These are phyloP conservation scores for Mustelus asterias DNA, from an alignment of 2,113 vertebrate genomes.

Conservation along the genomic window DNA sequence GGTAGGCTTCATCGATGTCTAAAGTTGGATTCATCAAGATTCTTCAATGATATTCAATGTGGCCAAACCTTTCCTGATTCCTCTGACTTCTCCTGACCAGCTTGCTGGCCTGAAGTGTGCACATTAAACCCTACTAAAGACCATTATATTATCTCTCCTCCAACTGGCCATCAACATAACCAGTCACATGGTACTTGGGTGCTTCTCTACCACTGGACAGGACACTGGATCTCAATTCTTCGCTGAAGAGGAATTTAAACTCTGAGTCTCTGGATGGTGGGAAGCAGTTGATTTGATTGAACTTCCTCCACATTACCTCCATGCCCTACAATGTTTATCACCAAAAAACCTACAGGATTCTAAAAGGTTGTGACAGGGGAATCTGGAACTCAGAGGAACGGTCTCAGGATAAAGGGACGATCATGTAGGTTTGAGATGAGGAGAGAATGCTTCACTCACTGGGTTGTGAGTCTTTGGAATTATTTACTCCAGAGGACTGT, in stretches of 20 bases:
- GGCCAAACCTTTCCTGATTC: neutral
- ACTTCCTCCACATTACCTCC: neutral
- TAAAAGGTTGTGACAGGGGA: no score
- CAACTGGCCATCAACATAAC: neutral
- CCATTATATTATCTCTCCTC: neutral
- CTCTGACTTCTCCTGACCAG: neutral
- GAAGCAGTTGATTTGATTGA: neutral
- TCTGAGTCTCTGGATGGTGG: neutral
- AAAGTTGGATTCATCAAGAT: neutral
- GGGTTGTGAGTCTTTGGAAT: neutral
- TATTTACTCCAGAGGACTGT: neutral
- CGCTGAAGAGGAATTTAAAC: neutral
- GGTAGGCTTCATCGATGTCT: neutral
- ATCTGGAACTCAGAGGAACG: no score
- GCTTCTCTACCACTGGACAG: neutral
- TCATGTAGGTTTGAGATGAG: neutral
- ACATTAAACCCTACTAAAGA: neutral
- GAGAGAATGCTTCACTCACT: neutral
- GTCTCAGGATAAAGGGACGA: no score
- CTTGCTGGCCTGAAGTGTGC: neutral
- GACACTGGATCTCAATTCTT: neutral
- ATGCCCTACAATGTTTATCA: neutral
- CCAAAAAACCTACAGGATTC: neutral
- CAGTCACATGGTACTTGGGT: neutral
- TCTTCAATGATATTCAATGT: neutral